phyloP scores from a whole-genome alignment of 2,113 vertebrate genomes.

The Syngnathus scovelli region DNA sequence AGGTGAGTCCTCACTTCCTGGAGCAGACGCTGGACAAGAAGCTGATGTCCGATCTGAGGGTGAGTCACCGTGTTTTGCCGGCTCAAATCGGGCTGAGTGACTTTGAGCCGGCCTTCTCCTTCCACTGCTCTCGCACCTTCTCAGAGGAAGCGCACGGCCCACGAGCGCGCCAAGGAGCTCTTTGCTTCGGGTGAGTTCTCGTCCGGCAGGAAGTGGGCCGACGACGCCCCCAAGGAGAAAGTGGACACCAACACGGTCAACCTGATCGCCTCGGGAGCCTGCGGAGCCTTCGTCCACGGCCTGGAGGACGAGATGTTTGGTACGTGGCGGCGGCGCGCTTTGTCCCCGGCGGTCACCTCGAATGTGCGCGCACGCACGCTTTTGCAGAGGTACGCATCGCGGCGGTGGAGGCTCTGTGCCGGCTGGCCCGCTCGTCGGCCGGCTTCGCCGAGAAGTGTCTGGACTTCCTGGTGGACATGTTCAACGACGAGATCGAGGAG shows the following conservation, averaged over 20 bases:
- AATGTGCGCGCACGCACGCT: too few relatives aligned
- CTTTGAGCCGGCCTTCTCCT: too few relatives aligned
- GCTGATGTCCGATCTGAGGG: constrained; percentile 96
- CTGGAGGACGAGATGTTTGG: constrained; percentile 98
- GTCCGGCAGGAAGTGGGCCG: constrained; percentile 93
- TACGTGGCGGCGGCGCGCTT: constrained; percentile 33
- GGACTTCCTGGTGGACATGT: constrained; percentile 98
- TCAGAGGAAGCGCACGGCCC: constrained; percentile 92
- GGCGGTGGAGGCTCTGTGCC: constrained; percentile 89
- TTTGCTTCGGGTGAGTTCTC: constrained; percentile 96
- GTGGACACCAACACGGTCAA: constrained; percentile 89
- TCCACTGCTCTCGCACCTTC: neutral
- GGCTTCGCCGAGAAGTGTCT: constrained; percentile 94
- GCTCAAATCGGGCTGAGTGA: neutral
- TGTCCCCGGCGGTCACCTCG: too few relatives aligned
- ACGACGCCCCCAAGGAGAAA: constrained; percentile 92
- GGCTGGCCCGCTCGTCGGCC: constrained; percentile 84
- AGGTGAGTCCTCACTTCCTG: constrained; percentile 95
- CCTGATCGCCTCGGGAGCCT: constrained; percentile 93
- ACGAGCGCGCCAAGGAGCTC: constrained; percentile 92
- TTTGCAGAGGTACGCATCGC: constrained; percentile 88
- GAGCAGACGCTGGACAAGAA: constrained; percentile 98
- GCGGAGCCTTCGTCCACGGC: constrained; percentile 95
- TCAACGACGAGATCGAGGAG: constrained; percentile 97
- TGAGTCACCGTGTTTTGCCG: constrained; percentile 42